Evolutionary conservation across 2,888 invertebrate genomes (phyloP), one percentile per base, ranked within the genome.

Genomic region (Cosmorhoe ocellata): DNA sequence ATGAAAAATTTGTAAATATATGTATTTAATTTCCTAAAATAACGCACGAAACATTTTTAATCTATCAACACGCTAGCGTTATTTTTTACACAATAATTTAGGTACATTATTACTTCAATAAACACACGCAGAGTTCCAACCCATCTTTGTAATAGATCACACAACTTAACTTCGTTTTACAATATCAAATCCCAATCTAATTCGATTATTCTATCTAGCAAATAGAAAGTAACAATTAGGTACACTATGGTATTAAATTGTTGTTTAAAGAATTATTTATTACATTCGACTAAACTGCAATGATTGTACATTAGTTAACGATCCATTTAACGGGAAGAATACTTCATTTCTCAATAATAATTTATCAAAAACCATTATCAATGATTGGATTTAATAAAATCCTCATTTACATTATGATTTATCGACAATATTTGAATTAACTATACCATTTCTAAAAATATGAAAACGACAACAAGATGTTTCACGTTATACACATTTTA

Each of bases 161-260:
- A 81, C 81, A 72, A 74, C 74, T 77, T 74, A 73, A 78, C 80
- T 79, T 79, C 65, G 59, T 75, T 71, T 78, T 76, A 70, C 64
- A 75, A 79, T 85, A 86, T 18, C 18, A 18, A 18, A 18, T 18
- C 76, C 79, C 81, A 81, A 84, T 85, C 87, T 89, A 89, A 88
- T 89, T 89, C 86, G 80, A 86, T 88, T 88, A 88, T 86, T 87
- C 89, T 89, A 89, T 89, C 88, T 89, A 89, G 88, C 85, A 86
- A 87, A 85, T 87, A 89, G 85, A 89, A 88, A 84, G 81, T 88
- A 89, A 89, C 87, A 89, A 86, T 86, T 87, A 88, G 85, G 87
- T 87, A 87, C 81, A 81, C 81, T 82, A 81, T 82, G 77, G 80
- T 84, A 79, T 79, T 81, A 27, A 56, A 56, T 53, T 64, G 71